Conservation (phyloP, 2,113 vertebrate species). For the Myrmecobius fasciatus region DNA sequence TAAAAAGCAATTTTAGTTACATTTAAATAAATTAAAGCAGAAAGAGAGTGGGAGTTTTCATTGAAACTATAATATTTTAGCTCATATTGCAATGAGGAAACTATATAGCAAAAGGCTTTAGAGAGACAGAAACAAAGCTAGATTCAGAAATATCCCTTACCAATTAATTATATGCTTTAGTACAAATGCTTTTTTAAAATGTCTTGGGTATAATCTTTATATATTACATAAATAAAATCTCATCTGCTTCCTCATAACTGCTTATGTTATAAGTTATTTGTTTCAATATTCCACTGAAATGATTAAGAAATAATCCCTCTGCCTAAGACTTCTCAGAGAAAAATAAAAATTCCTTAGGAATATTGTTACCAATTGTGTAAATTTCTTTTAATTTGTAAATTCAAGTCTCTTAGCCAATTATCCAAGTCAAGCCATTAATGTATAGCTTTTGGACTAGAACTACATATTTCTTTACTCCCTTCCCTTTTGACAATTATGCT, state of each 20-base stretch:
- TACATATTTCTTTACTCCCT: constrained; percentile 23
- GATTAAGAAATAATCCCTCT: constrained; percentile 12
- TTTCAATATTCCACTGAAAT: not conserved
- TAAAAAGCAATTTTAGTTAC: not conserved
- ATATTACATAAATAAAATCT: not conserved
- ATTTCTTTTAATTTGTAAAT: not conserved
- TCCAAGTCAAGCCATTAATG: not conserved
- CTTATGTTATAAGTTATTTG: constrained; percentile 1
- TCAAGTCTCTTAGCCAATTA: not conserved
- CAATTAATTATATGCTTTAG: not conserved
- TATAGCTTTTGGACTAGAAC: not conserved
- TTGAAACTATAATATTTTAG: not conserved
- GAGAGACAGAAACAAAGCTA: not conserved
- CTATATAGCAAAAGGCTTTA: not conserved
- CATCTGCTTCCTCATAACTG: not conserved
- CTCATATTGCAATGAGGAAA: not conserved
- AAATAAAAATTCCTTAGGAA: not conserved
- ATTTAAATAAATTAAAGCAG: not conserved
- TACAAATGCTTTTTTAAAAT: not conserved
- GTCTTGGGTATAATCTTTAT: not conserved
- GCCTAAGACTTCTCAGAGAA: not conserved
- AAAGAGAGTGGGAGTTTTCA: not conserved
- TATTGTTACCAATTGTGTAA: not conserved
- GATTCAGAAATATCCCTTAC: not conserved
- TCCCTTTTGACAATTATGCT: constrained; percentile 4